Percentiles rank a stretch among this genome's conserved stretches.
These are phyloP conservation scores for Catostylus mosaicus DNA, from an alignment of 30 jellyfish, hydroid and myxozoan genomes.

Conservation along the genomic window DNA sequence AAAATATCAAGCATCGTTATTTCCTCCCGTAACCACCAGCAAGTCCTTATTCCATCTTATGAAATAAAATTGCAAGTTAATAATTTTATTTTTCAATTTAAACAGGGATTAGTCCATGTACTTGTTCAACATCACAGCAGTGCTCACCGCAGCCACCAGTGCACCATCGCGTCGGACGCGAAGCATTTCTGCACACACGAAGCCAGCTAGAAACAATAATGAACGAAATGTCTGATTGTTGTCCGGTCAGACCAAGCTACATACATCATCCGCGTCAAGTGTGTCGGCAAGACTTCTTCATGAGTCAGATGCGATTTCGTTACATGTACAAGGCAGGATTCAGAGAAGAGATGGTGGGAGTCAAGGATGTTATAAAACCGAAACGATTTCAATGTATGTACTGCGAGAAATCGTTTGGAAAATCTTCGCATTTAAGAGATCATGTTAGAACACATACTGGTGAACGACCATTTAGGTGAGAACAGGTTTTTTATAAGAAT, in stretches of 20 bases:
- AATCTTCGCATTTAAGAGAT: conserved; percentile 94
- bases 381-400: conserved; percentile 93
- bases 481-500: no score
- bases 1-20: no score
- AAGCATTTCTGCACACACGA: conserved; percentile 38
- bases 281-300: conserved; percentile 30
- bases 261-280: conserved; percentile 31
- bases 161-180: conserved; percentile 17
- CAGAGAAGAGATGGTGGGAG: conserved; percentile 22
- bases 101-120: conserved; percentile 50
- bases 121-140: conserved; percentile 32
- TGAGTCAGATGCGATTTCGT: conserved; percentile 37
- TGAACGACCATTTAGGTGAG: conserved; percentile 85
- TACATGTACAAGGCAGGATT: conserved; percentile 35
- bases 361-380: conserved; percentile 31
- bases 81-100: neutral
- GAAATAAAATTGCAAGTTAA: neutral
- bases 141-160: conserved; percentile 33
- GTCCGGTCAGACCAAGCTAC: conserved; percentile 25
- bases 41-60: no score
- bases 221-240: conserved; percentile 69
- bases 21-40: no score
- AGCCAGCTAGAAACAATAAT: conserved; percentile 60
- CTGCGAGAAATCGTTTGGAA: conserved; percentile 93
- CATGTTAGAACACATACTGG: conserved; percentile 99